Conservation (phyloP, 2,113 vertebrate species). For the Mesembrinibis cayennensis region DNA sequence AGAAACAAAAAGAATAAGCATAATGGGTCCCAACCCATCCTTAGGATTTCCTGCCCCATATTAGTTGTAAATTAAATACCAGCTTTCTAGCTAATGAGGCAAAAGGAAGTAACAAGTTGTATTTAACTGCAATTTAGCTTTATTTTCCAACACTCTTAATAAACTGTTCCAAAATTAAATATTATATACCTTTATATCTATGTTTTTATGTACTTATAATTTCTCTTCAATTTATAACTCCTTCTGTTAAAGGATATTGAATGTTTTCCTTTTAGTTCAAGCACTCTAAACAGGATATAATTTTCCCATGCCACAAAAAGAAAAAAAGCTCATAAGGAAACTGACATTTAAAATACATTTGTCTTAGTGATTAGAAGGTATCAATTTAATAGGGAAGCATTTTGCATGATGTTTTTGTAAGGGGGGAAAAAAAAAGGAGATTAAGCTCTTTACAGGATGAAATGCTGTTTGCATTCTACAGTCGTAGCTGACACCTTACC, state of each 20-base stretch:
- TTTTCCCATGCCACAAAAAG: not conserved
- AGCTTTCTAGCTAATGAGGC: not conserved
- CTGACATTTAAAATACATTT: not conserved
- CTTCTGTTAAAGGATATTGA: not conserved
- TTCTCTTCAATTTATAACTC: not conserved
- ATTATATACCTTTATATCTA: not conserved
- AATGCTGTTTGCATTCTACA: not conserved
- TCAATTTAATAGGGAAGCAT: not conserved
- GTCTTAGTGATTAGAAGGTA: not conserved
- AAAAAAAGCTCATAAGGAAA: not conserved
- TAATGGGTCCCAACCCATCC: constrained; percentile 33
- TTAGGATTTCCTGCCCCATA: constrained; percentile 39
- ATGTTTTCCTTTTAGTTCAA: not conserved
- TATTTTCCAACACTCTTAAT: not conserved
- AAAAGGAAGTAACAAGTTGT: not conserved
- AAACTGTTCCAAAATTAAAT: not conserved
- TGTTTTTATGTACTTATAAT: not conserved
- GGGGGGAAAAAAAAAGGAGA: not conserved
- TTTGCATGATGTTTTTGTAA: not conserved
- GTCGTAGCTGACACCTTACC: constrained; percentile 64
- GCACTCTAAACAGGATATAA: constrained; percentile 21
- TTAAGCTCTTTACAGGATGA: not conserved
- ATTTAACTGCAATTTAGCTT: not conserved
- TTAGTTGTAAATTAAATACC: constrained; percentile 20
- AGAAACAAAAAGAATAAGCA: constrained; percentile 43